Evolutionary conservation across 2,797 vertebrate genomes (phyloP).

Genomic region (Thripadectes ignobilis): DNA sequence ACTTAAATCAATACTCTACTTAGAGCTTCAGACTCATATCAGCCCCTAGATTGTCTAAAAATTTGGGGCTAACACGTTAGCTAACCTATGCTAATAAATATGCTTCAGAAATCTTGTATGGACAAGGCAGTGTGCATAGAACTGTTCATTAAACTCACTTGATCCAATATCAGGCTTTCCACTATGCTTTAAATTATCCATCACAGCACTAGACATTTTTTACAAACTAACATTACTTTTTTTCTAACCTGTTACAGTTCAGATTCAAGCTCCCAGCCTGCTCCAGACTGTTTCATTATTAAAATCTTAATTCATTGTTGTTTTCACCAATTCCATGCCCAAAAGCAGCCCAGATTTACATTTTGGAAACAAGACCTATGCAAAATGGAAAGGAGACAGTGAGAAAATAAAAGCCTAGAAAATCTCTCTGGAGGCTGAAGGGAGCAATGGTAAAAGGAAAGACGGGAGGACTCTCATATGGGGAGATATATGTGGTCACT

Average conservation of each 20-base stretch:
- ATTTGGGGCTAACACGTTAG: slow-evolving; percentile 19
- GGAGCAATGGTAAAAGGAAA: neutral
- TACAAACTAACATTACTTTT: neutral
- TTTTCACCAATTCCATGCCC: neutral
- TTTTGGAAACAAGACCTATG: neutral
- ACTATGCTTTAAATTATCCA: neutral
- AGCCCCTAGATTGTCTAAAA: slow-evolving; percentile 13
- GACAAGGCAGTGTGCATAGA: neutral
- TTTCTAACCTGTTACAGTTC: neutral
- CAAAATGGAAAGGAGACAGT: neutral
- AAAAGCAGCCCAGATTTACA: neutral
- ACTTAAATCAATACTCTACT: neutral
- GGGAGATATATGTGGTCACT: neutral
- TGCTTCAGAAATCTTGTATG: slow-evolving; percentile 26
- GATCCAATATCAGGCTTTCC: neutral
- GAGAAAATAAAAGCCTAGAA: neutral
- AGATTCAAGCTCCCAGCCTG: neutral
- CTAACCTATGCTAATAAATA: slow-evolving; percentile 3
- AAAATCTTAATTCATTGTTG: neutral
- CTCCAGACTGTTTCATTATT: neutral
- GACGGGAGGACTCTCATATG: neutral
- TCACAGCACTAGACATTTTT: neutral
- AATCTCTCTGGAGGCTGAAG: neutral
- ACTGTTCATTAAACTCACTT: neutral
- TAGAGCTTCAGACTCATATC: neutral